phyloP scores from a whole-genome alignment of 2,888 invertebrate genomes.

The Apeira syringaria region DNA sequence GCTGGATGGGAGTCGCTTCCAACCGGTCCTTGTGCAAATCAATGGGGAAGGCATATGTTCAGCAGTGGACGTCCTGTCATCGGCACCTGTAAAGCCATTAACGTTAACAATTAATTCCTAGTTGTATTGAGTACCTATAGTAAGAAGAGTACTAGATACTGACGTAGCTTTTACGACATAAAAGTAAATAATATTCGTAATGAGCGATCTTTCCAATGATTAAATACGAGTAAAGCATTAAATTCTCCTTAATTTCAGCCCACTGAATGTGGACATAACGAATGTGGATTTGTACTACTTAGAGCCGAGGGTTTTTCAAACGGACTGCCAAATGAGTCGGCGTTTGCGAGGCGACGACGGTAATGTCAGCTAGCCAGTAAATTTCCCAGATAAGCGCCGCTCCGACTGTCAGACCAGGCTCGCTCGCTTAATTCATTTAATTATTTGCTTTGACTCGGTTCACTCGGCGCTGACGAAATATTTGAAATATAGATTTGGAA shows the following conservation, averaged over 20 bases:
- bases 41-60: no score
- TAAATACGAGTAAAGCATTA: neutral
- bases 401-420: slow-evolving; percentile 64
- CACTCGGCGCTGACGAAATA: slow-evolving; percentile 54
- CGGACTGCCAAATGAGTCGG: slow-evolving; percentile 72
- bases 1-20: no score
- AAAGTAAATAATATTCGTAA: no score
- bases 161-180: no score
- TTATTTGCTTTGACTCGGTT: slow-evolving; percentile 66
- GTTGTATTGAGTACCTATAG: no score
- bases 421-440: slow-evolving; percentile 71
- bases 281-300: slow-evolving; percentile 50
- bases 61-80: no score
- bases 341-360: slow-evolving; percentile 70
- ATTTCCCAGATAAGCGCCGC: slow-evolving; percentile 75
- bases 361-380: slow-evolving; percentile 77
- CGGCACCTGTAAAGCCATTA: no score
- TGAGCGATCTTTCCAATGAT: no score
- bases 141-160: no score
- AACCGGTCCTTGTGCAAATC: no score
- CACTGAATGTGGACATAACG: slow-evolving; percentile 24
- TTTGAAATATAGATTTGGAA: slow-evolving; percentile 32
- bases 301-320: slow-evolving; percentile 64
- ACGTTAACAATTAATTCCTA: no score
- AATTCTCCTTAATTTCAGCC: slow-evolving; percentile 11